Conservation (phyloP, 2,888 invertebrate species). For the Epirrhoe tristata region DNA sequence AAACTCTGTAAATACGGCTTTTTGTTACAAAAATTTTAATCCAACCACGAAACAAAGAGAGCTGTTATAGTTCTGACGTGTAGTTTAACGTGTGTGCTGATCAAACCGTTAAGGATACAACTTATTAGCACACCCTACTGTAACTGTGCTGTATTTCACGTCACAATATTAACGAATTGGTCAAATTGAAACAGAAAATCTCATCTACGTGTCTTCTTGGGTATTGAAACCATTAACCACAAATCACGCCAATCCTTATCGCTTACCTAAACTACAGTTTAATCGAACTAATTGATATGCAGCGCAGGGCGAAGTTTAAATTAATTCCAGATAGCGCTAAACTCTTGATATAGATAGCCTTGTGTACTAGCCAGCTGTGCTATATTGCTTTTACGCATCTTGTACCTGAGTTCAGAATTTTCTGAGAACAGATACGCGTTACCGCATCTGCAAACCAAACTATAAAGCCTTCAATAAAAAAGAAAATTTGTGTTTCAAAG, state of each 20-base stretch:
- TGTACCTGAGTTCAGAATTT: background rate
- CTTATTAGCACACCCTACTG: too few relatives aligned
- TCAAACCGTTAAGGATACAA: too few relatives aligned
- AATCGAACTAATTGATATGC: slow-evolving; percentile 66
- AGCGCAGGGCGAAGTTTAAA: slow-evolving; percentile 61
- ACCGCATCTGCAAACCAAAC: too few relatives aligned
- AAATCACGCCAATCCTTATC: slow-evolving; percentile 53
- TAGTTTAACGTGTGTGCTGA: too few relatives aligned
- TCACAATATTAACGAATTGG: background rate
- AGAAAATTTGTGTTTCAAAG: too few relatives aligned
- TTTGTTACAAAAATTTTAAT: too few relatives aligned
- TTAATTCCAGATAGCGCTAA: slow-evolving; percentile 60
- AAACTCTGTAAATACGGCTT: too few relatives aligned
- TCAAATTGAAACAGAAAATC: background rate
- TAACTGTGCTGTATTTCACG: too few relatives aligned
- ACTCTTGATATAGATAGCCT: slow-evolving; percentile 37
- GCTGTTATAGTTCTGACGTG: too few relatives aligned
- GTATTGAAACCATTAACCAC: slow-evolving; percentile 2
- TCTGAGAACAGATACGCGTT: background rate
- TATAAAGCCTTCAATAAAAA: too few relatives aligned
- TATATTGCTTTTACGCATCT: background rate
- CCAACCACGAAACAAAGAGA: too few relatives aligned
- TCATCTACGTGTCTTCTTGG: background rate
- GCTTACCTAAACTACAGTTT: slow-evolving; percentile 47
- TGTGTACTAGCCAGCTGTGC: slow-evolving; percentile 20